phyloP scores from a whole-genome alignment of 2,888 invertebrate species.

The Galerucella pusilla region DNA sequence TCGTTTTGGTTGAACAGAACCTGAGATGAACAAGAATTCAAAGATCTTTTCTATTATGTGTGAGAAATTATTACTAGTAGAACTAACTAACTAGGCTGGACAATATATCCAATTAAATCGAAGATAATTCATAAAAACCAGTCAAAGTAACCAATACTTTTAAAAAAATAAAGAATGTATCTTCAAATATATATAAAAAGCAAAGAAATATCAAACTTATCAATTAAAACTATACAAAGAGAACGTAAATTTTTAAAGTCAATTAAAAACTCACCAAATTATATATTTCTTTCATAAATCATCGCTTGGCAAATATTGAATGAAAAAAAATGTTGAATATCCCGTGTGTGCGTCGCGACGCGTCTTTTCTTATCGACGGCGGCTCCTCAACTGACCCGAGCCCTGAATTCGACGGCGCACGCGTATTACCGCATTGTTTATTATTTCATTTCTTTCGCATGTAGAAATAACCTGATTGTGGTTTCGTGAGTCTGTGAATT shows the following conservation, averaged over 20 bases:
- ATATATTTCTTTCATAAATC: conserved; percentile 19
- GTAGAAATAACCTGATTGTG: conserved; percentile 31
- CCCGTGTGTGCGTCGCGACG: conserved; percentile 54
- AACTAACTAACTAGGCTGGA: too few species aligned
- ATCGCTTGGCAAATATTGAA: conserved; percentile 27
- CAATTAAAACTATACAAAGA: not conserved
- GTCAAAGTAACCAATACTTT: too few species aligned
- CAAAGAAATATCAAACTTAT: not conserved
- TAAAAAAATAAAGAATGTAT: too few species aligned
- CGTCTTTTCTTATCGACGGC: conserved; percentile 56
- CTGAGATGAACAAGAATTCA: too few species aligned
- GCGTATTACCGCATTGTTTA: conserved; percentile 61
- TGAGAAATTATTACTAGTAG: too few species aligned
- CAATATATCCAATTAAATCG: too few species aligned
- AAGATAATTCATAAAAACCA: too few species aligned
- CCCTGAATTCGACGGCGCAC: conserved; percentile 59
- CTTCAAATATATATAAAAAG: not conserved
- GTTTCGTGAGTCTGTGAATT: conserved; percentile 31
- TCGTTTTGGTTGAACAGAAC: too few species aligned
- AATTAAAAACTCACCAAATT: conserved; percentile 30
- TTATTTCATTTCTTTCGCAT: conserved; percentile 55
- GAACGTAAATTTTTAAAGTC: not conserved
- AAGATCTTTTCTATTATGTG: too few species aligned
- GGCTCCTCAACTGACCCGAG: conserved; percentile 57
- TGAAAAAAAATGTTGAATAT: conserved; percentile 19